A percentile compares a stretch with the other conserved stretches of the same genome.
Evolutionary conservation across 2,888 invertebrate genomes (phyloP).

Genomic region (Sturmia bella): DNA sequence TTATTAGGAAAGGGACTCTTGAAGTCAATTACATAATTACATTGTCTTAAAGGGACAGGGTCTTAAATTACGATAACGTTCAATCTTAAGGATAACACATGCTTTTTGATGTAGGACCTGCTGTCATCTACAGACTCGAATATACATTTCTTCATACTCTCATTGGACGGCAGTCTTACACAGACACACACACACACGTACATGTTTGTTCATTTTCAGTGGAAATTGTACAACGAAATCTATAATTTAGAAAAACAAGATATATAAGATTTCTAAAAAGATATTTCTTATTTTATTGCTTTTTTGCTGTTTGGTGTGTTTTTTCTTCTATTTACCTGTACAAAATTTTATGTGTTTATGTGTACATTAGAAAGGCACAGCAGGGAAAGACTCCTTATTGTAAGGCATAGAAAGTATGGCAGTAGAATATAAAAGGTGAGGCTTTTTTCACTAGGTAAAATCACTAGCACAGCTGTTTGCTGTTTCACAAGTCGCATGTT

Average conservation of each 20-base stretch:
- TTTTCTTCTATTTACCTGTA: conserved; percentile 45
- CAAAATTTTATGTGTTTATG: conserved; percentile 6
- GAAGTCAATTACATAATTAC: conserved; percentile 66
- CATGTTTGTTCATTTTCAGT: conserved; percentile 14
- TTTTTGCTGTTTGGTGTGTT: conserved; percentile 1
- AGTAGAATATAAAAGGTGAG: no score
- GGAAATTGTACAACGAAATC: conserved; percentile 21
- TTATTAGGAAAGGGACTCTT: conserved; percentile 24
- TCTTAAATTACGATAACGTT: conserved; percentile 50
- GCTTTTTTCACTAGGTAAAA: no score
- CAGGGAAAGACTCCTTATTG: conserved; percentile 5
- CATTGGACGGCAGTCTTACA: neutral
- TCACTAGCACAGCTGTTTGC: no score
- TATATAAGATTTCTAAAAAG: conserved; percentile 54
- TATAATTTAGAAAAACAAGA: conserved; percentile 51
- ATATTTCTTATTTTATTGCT: conserved; percentile 41
- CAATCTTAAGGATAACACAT: conserved; percentile 30
- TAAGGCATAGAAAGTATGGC: no score
- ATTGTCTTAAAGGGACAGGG: conserved; percentile 57
- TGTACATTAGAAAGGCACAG: neutral
- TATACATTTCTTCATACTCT: neutral
- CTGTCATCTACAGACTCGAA: conserved; percentile 40
- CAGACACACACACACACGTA: neutral
- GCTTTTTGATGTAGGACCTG: conserved; percentile 20
- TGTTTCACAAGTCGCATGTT: no score